Percentiles rank a stretch among this genome's conserved stretches.
phyloP scores from a whole-genome alignment of 1,140 invertebrate genomes.

The Tenebrio molitor region DNA sequence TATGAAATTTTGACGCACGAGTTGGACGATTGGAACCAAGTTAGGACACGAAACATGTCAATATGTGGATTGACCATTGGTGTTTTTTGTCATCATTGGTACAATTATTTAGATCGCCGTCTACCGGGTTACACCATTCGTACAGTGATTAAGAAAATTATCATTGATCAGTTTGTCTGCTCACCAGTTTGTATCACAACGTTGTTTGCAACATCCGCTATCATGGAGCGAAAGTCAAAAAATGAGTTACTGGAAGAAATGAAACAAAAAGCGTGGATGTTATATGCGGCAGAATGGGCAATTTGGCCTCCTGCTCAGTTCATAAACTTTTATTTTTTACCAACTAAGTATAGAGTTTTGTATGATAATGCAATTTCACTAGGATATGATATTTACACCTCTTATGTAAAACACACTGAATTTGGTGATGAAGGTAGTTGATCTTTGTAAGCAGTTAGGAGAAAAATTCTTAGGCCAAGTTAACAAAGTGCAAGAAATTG shows the following conservation, averaged over 20 bases:
- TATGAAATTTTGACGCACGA: conserved; percentile 81
- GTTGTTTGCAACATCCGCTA: conserved; percentile 84
- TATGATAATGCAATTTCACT: conserved; percentile 93
- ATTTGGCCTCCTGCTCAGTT: conserved; percentile 88
- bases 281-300: conserved; percentile 88
- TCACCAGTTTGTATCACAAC: conserved; percentile 86
- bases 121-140: conserved; percentile 78
- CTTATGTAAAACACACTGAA: conserved; percentile 82
- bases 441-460: not conserved
- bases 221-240: conserved; percentile 77
- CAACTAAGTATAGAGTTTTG: conserved; percentile 85
- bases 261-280: conserved; percentile 80
- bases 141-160: conserved; percentile 86
- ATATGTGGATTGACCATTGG: conserved; percentile 84
- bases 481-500: no score
- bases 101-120: conserved; percentile 78
- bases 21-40: conserved; percentile 74
- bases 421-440: conserved; percentile 29
- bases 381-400: conserved; percentile 93
- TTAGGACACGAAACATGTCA: conserved; percentile 84
- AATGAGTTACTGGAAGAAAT: conserved; percentile 80
- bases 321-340: conserved; percentile 91
- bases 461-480: no score
- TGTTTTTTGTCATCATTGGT: conserved; percentile 90
- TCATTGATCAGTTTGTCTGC: conserved; percentile 90